A percentile compares a stretch with the other conserved stretches of the same genome.
These are phyloP conservation scores for Pachycephus smyrnensis DNA, from an alignment of 2,888 invertebrate genomes.

Conservation along the genomic window DNA sequence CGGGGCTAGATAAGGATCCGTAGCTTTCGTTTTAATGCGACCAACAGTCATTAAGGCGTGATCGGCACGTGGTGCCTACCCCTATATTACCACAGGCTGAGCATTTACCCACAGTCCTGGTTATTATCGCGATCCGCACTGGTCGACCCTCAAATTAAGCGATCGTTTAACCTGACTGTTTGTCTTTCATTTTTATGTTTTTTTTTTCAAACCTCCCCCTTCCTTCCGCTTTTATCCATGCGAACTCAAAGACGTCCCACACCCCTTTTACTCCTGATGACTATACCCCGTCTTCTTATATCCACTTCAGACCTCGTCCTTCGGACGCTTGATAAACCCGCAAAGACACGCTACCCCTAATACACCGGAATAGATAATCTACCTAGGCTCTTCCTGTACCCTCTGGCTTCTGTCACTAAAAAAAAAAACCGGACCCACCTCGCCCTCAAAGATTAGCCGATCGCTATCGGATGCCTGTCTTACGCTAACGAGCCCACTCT, in stretches of 20 bases:
- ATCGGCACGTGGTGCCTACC: neutral
- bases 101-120: neutral
- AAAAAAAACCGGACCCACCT: slow-evolving; percentile 38
- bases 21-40: slow-evolving; percentile 33
- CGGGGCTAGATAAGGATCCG: slow-evolving; percentile 49
- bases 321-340: too few species aligned
- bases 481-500: slow-evolving; percentile 55
- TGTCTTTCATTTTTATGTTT: slow-evolving; percentile 10
- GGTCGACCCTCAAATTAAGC: slow-evolving; percentile 30
- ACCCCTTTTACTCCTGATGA: too few species aligned
- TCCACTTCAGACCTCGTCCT: too few species aligned
- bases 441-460: slow-evolving; percentile 55
- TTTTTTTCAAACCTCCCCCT: too few species aligned
- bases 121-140: slow-evolving; percentile 1
- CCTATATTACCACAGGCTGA: neutral
- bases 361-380: slow-evolving; percentile 32
- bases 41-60: slow-evolving; percentile 25
- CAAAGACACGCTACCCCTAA: too few species aligned
- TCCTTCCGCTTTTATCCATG: too few species aligned
- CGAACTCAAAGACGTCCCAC: too few species aligned
- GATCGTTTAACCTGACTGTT: slow-evolving; percentile 30
- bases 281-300: too few species aligned
- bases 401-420: slow-evolving; percentile 26
- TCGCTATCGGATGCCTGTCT: slow-evolving; percentile 59
- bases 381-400: slow-evolving; percentile 18